These are phyloP conservation scores for Psilopsiagon aymara DNA, from an alignment of 2,113 vertebrate species.

Conservation along the genomic window DNA sequence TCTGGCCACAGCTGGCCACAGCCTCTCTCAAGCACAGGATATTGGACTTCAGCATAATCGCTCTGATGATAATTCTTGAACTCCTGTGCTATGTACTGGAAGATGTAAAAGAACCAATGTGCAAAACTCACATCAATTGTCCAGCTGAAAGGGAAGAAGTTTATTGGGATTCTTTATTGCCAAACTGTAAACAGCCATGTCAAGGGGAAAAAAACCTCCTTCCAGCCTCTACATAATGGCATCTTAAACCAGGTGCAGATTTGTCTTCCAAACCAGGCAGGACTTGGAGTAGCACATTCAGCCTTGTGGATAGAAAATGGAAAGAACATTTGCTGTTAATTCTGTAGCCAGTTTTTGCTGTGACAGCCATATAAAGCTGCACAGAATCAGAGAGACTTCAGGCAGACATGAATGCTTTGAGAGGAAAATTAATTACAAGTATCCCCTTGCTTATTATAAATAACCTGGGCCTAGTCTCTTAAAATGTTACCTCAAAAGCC, in stretches of 20 bases:
- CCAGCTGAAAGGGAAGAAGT: neutral
- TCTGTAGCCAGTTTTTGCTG: neutral
- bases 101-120: fast-evolving
- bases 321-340: neutral
- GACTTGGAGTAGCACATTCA: neutral
- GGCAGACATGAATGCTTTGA: neutral
- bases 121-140: neutral
- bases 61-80: neutral
- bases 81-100: neutral
- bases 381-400: neutral
- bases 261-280: neutral
- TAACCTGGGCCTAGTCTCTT: neutral
- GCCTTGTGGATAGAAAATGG: neutral
- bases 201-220: neutral
- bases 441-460: neutral
- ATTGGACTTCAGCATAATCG: neutral
- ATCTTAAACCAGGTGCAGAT: neutral
- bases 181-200: neutral
- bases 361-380: neutral
- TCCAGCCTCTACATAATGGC: neutral
- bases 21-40: neutral
- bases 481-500: neutral
- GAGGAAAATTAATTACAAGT: neutral
- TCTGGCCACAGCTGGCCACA: neutral
- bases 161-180: neutral